Base-by-base conservation (phyloP, 2,797 vertebrate genomes). In the Falco concolor region DNA sequence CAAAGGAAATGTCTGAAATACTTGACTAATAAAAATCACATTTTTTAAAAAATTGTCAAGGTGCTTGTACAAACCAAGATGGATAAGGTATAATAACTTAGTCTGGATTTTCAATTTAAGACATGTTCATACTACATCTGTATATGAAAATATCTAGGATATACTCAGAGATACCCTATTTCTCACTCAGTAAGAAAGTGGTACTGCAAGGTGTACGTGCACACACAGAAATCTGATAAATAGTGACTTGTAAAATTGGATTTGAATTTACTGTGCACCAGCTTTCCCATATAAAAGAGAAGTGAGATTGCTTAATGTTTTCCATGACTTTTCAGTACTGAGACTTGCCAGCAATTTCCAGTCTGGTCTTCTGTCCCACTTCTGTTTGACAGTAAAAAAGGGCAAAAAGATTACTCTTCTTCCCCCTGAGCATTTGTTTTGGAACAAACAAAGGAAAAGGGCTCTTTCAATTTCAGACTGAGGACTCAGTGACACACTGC, bases 341-440 rank as follows among this genome's bases (percentile, higher is more conserved):
- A 80, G 56, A 11, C 45, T 79, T 92, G 54, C 32, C 87, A 78
- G 78, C 90, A 63, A 87, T 67, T 89, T 87, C 81, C 70, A 52
- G 25, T 77, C 44, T 18, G 28, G 9, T 94, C 36, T 76, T 72
- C 56, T 86, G 44, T 82, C 70, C 59, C 0, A 0, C 47, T 82
- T 72, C 3, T 25, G 9, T 47, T 61, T 83, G 82, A 49, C 45
- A 22, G 72, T 85, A 87, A 80, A 77, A 86, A 61, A 28, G 22
- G 28, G 17, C 56, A 70, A 49, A 61, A 69, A 34, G 47, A 23
- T 61, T 42, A 6, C 25, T 84, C 2, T 17, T 87, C 17, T 81
- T 75, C n/a, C 32, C 45, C n/a, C n/a, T 56, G 47, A 53, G 40
- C 45, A 0, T 78, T 87, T 75, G 34, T 89, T 92, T 87, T 2